These are phyloP conservation scores for Perca schrenkii DNA, from an alignment of 2,113 vertebrate genomes.

Conservation along the genomic window DNA sequence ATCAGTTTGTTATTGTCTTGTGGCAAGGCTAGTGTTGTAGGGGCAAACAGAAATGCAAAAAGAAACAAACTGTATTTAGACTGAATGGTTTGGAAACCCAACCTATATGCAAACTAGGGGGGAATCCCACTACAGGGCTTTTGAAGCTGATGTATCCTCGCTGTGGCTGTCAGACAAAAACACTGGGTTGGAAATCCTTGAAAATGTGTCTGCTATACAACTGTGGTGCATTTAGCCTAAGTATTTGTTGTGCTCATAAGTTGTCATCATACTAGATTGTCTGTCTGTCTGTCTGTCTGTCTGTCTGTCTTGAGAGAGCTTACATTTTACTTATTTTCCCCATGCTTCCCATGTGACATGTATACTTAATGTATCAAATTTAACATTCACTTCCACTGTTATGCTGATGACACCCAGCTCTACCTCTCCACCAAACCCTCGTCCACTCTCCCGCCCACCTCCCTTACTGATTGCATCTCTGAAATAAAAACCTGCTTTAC, in stretches of 20 bases:
- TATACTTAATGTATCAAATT: not conserved
- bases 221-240: not conserved
- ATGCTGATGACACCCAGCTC: too few species aligned
- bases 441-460: too few species aligned
- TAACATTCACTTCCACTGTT: too few species aligned
- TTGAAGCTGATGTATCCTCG: constrained; percentile 21
- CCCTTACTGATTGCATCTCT: too few species aligned
- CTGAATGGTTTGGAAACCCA: constrained; percentile 37
- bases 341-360: not conserved
- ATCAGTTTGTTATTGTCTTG: constrained; percentile 68
- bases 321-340: not conserved
- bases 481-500: too few species aligned
- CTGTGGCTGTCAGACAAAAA: constrained; percentile 20
- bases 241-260: constrained; percentile 10
- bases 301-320: not conserved
- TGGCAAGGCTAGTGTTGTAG: constrained; percentile 47
- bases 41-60: constrained; percentile 41
- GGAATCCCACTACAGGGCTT: constrained; percentile 9
- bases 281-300: too few species aligned
- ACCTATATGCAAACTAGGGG: constrained; percentile 36
- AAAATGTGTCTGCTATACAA: constrained; percentile 37
- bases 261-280: not conserved
- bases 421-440: too few species aligned
- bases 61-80: constrained; percentile 45
- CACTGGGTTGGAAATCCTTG: constrained; percentile 32